Conservation (phyloP, 2,797 vertebrate species). For the Melanotaenia parkinsoni region DNA sequence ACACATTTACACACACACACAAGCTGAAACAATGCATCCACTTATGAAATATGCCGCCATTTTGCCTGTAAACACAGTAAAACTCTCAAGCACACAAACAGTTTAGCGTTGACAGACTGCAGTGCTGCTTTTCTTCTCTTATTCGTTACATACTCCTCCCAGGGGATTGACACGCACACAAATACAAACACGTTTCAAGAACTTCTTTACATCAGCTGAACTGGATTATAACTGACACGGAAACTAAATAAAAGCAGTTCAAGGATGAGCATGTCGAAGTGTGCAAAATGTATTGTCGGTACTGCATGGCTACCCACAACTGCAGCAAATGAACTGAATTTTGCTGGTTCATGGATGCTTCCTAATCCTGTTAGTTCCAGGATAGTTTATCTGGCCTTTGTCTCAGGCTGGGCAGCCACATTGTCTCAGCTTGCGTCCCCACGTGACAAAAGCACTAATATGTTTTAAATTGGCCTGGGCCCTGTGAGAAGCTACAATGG, state of each 20-base stretch:
- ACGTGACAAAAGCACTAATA: constrained; percentile 63
- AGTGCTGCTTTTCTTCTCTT: constrained; percentile 43
- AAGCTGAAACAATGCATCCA: constrained; percentile 43
- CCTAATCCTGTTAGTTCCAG: constrained; percentile 65
- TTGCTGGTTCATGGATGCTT: constrained; percentile 40
- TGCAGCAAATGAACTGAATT: constrained; percentile 35
- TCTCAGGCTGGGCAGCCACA: constrained; percentile 51
- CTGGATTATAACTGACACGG: constrained; percentile 48
- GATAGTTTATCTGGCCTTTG: constrained; percentile 52
- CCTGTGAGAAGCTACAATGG: constrained; percentile 52
- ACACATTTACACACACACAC: constrained; percentile 34
- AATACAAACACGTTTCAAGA: constrained; percentile 46
- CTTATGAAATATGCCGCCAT: constrained; percentile 58
- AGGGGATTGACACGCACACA: constrained; percentile 41
- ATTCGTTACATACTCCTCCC: constrained; percentile 54
- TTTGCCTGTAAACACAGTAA: constrained; percentile 48
- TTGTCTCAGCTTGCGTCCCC: constrained; percentile 55
- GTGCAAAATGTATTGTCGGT: constrained; percentile 24
- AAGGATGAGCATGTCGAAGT: constrained; percentile 38
- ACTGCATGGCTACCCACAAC: constrained; percentile 3
- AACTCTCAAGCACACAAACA: constrained; percentile 52
- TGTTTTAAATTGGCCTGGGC: constrained; percentile 71
- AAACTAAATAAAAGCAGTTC: constrained; percentile 53
- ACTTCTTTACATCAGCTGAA: constrained; percentile 39
- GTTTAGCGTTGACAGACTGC: constrained; percentile 62